Evolutionary conservation across 2,113 vertebrate genomes (phyloP).

Genomic region (Apaloderma vittatum): DNA sequence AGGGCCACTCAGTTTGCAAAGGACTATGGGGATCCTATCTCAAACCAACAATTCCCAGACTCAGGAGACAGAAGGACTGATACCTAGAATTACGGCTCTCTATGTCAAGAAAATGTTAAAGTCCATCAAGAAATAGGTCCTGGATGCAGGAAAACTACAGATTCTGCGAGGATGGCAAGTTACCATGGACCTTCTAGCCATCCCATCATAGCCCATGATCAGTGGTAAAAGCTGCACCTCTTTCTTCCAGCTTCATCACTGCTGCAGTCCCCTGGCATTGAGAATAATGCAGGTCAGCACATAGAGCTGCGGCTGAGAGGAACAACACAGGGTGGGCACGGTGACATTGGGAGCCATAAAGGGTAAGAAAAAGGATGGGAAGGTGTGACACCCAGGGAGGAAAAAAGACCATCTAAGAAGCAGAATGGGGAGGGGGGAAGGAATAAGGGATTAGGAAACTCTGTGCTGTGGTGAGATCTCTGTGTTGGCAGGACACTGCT

Average conservation of each 20-base stretch:
- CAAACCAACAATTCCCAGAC: background rate
- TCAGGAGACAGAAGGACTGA: background rate
- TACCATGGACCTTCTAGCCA: background rate
- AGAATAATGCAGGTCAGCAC: background rate
- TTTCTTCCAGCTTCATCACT: background rate
- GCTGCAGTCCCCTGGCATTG: fast-evolving
- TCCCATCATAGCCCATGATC: background rate
- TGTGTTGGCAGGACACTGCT: background rate
- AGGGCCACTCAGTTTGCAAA: background rate
- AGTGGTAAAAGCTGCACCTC: background rate
- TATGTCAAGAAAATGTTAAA: background rate
- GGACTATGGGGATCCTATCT: background rate
- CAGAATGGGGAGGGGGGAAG: background rate
- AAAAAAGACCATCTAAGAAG: background rate
- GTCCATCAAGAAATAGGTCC: background rate
- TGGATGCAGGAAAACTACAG: background rate
- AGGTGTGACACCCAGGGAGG: background rate
- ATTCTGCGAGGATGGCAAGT: background rate
- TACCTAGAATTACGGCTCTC: background rate
- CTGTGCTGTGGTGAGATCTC: background rate
- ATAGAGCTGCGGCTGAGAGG: background rate
- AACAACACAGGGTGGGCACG: background rate
- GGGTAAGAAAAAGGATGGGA: background rate
- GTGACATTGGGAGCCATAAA: background rate
- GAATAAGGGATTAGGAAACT: background rate